Evolutionary conservation across 2,113 vertebrate genomes (phyloP).

Genomic region (Tragelaphus strepsiceros): DNA sequence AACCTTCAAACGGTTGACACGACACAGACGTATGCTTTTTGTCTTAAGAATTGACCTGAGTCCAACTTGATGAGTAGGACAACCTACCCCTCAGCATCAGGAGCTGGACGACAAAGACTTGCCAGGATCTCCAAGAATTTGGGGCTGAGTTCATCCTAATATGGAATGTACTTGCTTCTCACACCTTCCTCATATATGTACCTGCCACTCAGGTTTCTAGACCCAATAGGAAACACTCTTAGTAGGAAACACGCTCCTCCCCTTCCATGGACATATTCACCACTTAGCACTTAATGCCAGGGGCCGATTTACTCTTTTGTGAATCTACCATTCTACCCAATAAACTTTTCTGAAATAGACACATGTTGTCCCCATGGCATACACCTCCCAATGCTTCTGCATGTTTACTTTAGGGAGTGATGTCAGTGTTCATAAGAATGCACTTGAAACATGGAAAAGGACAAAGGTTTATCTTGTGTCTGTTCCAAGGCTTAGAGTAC

Average conservation of each 20-base stretch:
- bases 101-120: not conserved
- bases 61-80: not conserved
- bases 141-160: not conserved
- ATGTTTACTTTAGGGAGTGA: not conserved
- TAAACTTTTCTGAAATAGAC: not conserved
- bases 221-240: not conserved
- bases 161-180: not conserved
- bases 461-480: not conserved
- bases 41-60: not conserved
- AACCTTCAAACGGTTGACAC: not conserved
- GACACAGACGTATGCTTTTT: not conserved
- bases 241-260: not conserved
- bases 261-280: not conserved
- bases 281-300: fast-evolving
- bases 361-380: not conserved
- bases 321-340: not conserved
- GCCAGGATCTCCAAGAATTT: not conserved
- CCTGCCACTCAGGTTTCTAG: not conserved
- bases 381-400: not conserved
- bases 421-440: not conserved
- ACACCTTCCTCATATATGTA: not conserved
- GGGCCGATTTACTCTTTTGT: not conserved
- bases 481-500: not conserved
- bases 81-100: not conserved
- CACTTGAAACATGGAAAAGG: not conserved